phyloP scores from a whole-genome alignment of 2,888 invertebrate genomes.

The Chaetogeoica ovagalla region DNA sequence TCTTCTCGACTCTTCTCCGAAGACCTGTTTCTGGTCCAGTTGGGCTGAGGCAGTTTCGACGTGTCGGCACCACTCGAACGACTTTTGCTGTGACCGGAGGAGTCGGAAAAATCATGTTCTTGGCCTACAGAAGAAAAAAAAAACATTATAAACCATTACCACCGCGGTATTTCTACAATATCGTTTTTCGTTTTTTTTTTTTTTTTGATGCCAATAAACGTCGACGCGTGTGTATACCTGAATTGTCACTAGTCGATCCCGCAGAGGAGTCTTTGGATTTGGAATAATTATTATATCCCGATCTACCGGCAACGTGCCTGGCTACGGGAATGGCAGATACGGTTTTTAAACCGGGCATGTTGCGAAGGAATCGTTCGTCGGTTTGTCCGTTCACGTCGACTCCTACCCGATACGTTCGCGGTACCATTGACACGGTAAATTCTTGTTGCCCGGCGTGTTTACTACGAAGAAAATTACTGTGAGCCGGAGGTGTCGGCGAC shows the following conservation, averaged over 20 bases:
- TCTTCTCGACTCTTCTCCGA: conserved; percentile 37
- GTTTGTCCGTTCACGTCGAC: conserved; percentile 23
- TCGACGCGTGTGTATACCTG: not conserved
- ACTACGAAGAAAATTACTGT: conserved; percentile 66
- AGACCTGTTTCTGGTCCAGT: conserved; percentile 28
- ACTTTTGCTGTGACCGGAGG: conserved; percentile 18
- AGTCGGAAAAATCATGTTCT: conserved; percentile 43
- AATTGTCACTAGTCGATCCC: conserved; percentile 42
- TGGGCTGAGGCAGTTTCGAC: conserved; percentile 40
- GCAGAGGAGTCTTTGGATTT: conserved; percentile 18
- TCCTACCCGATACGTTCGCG: conserved; percentile 17
- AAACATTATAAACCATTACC: not conserved
- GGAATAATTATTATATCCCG: conserved; percentile 13
- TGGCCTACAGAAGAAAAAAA: conserved; percentile 3
- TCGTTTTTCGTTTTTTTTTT: no score
- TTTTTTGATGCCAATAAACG: not conserved
- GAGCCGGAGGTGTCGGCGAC: conserved; percentile 75
- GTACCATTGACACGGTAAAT: conserved; percentile 25
- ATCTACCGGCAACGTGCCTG: conserved; percentile 21
- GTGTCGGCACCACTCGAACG: conserved; percentile 30
- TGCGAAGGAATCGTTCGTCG: conserved; percentile 29
- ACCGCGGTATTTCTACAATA: not conserved
- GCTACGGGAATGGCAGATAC: conserved; percentile 37
- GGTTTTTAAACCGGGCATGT: conserved; percentile 38
- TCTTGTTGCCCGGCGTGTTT: conserved; percentile 61